These are phyloP conservation scores for Nasonia longicornis DNA, from an alignment of 1,140 invertebrate species.

Conservation along the genomic window DNA sequence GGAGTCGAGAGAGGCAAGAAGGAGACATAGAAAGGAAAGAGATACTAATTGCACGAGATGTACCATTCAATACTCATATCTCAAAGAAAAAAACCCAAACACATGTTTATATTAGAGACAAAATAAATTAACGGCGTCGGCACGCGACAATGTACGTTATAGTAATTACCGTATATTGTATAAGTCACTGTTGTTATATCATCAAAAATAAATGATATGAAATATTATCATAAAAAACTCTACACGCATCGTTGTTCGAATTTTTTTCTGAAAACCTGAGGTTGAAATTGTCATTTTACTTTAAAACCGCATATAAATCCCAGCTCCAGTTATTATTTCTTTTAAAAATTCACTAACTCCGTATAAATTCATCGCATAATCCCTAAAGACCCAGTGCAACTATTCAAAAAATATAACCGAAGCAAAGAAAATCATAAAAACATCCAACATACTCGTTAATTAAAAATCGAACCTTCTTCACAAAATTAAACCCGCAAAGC, in stretches of 20 bases:
- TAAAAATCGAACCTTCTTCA: too few species aligned
- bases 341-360: too few species aligned
- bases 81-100: constrained; percentile 38
- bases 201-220: constrained; percentile 56
- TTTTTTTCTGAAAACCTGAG: constrained; percentile 1
- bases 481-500: too few species aligned
- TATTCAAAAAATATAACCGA: too few species aligned
- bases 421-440: too few species aligned
- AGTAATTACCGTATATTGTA: constrained; percentile 56
- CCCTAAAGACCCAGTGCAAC: too few species aligned
- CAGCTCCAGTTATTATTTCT: too few species aligned
- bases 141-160: constrained; percentile 55
- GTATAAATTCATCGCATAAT: too few species aligned
- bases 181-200: constrained; percentile 61
- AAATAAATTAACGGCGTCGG: constrained; percentile 49
- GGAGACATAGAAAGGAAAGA: constrained; percentile 45
- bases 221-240: constrained; percentile 56
- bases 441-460: too few species aligned
- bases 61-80: constrained; percentile 58
- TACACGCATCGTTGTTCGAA: neutral
- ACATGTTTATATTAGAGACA: constrained; percentile 56
- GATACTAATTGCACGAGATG: constrained; percentile 53
- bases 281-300: neutral
- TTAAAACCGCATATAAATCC: too few species aligned
- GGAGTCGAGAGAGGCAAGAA: neutral